Evolutionary conservation across 2,113 vertebrate genomes (phyloP).

Genomic region (Istiophorus platypterus): DNA sequence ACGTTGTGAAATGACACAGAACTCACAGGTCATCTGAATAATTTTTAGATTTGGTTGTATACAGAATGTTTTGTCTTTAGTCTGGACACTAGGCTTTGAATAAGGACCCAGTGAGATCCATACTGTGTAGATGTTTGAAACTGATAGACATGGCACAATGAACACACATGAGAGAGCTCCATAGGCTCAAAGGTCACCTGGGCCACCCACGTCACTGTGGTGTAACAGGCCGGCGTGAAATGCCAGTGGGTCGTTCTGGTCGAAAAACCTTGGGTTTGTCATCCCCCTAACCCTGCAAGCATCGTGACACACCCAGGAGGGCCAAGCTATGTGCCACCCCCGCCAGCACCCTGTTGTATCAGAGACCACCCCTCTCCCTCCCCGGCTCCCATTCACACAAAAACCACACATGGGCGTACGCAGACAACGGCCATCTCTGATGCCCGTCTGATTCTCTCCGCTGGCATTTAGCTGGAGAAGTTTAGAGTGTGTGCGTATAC

Average conservation of each 20-base stretch:
- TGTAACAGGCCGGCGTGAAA: conserved; percentile 68
- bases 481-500: conserved; percentile 55
- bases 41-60: conserved; percentile 14
- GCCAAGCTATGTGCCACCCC: conserved; percentile 76
- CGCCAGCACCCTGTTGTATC: conserved; percentile 67
- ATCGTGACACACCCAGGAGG: conserved; percentile 67
- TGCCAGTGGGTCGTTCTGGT: conserved; percentile 63
- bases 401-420: conserved; percentile 76
- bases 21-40: conserved; percentile 4
- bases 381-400: conserved; percentile 75
- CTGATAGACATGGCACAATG: conserved; percentile 75
- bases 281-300: conserved; percentile 51
- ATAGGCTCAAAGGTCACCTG: conserved; percentile 78
- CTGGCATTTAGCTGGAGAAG: conserved; percentile 75
- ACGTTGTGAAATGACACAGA: background rate
- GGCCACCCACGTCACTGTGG: conserved; percentile 81
- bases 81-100: conserved; percentile 31
- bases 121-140: conserved; percentile 68
- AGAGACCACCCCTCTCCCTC: conserved; percentile 64
- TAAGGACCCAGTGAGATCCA: conserved; percentile 39
- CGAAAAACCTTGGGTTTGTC: conserved; percentile 73
- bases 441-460: conserved; percentile 74
- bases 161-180: conserved; percentile 59
- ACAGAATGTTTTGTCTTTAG: conserved; percentile 11
- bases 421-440: conserved; percentile 78